These are phyloP conservation scores for Coracopsis vasa DNA, from an alignment of 2,113 vertebrate species.

Conservation along the genomic window DNA sequence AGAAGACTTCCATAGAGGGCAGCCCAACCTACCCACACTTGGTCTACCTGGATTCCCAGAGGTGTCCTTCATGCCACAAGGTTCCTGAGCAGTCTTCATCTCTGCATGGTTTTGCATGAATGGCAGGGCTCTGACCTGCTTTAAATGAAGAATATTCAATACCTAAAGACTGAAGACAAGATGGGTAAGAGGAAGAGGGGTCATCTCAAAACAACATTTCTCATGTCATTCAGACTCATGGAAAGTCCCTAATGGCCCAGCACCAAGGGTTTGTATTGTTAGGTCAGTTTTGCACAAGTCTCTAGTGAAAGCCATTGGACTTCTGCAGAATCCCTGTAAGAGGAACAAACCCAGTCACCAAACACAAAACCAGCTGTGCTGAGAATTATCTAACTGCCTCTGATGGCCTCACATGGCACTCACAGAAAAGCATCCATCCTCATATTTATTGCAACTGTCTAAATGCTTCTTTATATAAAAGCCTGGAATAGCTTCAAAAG, in stretches of 20 bases:
- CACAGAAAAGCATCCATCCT: neutral
- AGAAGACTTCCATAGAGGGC: neutral
- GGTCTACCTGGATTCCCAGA: neutral
- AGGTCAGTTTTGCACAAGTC: constrained; percentile 1
- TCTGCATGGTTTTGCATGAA: neutral
- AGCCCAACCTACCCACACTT: neutral
- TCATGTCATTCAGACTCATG: neutral
- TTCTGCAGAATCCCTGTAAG: constrained; percentile 23
- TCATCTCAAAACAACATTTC: constrained; percentile 3
- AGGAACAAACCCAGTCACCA: constrained; percentile 34
- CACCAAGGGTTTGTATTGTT: neutral
- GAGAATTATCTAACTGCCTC: neutral
- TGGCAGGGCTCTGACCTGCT: neutral
- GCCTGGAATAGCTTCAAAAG: constrained; percentile 19
- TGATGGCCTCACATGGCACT: neutral
- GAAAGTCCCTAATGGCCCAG: constrained; percentile 3
- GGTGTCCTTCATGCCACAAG: neutral
- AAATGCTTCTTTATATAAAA: constrained; percentile 14
- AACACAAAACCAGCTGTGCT: neutral
- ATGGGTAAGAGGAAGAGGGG: constrained; percentile 19
- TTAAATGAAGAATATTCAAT: neutral
- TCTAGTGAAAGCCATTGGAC: neutral
- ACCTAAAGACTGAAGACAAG: neutral
- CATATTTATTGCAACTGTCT: neutral
- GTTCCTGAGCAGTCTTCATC: neutral